Conservation (phyloP, 2,113 vertebrate genomes). For the Ptychochromis oligacanthus region DNA sequence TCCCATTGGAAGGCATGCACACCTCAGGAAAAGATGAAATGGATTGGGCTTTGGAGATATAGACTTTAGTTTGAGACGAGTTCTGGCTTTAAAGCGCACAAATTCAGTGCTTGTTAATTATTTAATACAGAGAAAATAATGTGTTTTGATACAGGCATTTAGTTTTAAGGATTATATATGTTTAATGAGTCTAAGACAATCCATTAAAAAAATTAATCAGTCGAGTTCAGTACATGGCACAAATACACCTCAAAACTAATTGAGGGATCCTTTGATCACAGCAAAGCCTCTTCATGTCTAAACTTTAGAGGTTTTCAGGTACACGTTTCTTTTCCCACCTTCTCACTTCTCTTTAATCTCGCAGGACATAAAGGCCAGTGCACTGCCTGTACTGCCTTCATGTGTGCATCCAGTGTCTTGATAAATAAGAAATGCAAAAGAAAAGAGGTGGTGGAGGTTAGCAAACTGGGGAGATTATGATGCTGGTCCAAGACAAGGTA, state of each 20-base stretch:
- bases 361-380: constrained; percentile 31
- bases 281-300: constrained; percentile 7
- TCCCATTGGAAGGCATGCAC: constrained; percentile 44
- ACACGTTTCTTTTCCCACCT: constrained; percentile 13
- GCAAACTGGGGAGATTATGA: constrained; percentile 41
- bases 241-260: constrained; percentile 40
- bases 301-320: constrained; percentile 50
- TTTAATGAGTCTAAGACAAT: constrained; percentile 37
- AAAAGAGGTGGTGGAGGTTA: constrained; percentile 17
- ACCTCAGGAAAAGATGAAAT: constrained; percentile 44
- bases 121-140: constrained; percentile 3
- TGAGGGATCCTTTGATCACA: constrained; percentile 61
- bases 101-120: constrained; percentile 21
- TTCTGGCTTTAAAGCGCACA: constrained; percentile 17
- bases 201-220: constrained; percentile 46
- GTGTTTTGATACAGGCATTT: constrained; percentile 37
- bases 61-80: constrained; percentile 52
- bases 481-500: constrained; percentile 29
- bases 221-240: constrained; percentile 20
- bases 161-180: constrained; percentile 44
- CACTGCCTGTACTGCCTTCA: constrained; percentile 25
- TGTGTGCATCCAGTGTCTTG: not conserved
- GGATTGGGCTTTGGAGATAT: constrained; percentile 51
- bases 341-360: constrained; percentile 42
- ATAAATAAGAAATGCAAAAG: constrained; percentile 55